A percentile compares a stretch with the other conserved stretches of the same genome.
phyloP scores from a whole-genome alignment of 1,140 invertebrate species.

The Mya arenaria region DNA sequence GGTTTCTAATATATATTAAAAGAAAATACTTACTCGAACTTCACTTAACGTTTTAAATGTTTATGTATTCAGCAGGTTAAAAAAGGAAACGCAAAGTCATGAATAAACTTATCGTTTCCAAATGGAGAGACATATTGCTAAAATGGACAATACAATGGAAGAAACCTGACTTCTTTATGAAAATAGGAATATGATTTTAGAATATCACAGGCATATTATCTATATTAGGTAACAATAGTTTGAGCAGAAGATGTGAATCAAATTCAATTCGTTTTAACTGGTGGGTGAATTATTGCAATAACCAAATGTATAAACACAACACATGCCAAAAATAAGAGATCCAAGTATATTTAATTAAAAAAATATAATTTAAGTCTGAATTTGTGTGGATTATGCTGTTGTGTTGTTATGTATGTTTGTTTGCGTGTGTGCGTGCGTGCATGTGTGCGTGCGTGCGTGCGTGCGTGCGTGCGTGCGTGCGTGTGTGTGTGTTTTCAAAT shows the following conservation, averaged over 20 bases:
- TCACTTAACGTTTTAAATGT: neutral
- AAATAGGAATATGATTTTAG: too few relatives aligned
- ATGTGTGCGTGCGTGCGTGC: neutral
- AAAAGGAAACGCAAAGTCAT: neutral
- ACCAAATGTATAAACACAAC: too few relatives aligned
- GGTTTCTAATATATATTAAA: neutral
- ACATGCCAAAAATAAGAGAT: too few relatives aligned
- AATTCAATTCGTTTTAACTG: too few relatives aligned
- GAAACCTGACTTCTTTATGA: neutral
- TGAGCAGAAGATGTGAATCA: too few relatives aligned
- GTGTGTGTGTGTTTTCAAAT: neutral
- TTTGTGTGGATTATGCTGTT: neutral
- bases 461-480: neutral
- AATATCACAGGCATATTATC: too few relatives aligned
- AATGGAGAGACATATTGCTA: neutral
- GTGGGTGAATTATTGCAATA: too few relatives aligned
- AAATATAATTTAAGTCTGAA: too few relatives aligned
- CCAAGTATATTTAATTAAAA: too few relatives aligned
- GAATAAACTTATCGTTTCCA: neutral
- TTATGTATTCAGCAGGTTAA: neutral
- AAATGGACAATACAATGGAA: neutral
- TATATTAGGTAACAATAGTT: too few relatives aligned
- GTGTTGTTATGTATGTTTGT: neutral
- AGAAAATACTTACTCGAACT: neutral
- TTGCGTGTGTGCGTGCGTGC: neutral